Percentiles rank a stretch among this genome's conserved stretches.
Evolutionary conservation across 2,797 vertebrate species (phyloP).

Genomic region (Peromyscus eremicus): DNA sequence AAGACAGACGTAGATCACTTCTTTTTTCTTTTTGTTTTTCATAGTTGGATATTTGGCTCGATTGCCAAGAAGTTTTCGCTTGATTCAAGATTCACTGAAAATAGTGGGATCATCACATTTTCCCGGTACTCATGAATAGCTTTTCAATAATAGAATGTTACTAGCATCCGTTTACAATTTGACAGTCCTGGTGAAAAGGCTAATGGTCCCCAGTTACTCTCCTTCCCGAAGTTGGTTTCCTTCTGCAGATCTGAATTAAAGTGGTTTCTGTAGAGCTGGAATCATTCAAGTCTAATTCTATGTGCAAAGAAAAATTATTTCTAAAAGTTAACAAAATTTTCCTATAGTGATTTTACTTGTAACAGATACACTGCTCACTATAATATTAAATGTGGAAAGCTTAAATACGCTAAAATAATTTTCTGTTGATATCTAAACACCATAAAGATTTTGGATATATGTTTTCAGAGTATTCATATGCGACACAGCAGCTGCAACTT

Average conservation of each 20-base stretch:
- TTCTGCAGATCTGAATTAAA: neutral
- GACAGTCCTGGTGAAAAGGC: neutral
- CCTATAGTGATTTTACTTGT: constrained; percentile 15
- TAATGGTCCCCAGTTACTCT: neutral
- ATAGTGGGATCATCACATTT: constrained; percentile 79
- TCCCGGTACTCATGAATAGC: constrained; percentile 78
- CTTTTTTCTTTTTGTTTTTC: constrained; percentile 47
- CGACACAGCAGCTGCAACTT: neutral
- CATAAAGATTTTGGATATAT: neutral
- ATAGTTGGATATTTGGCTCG: constrained; percentile 75
- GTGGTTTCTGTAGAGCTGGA: neutral
- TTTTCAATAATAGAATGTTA: neutral
- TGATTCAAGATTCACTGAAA: constrained; percentile 80
- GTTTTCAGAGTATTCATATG: neutral
- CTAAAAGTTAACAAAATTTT: constrained; percentile 2
- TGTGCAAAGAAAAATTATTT: constrained; percentile 46
- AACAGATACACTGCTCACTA: neutral
- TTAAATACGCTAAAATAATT: constrained; percentile 24
- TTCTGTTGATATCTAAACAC: neutral
- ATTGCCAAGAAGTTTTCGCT: constrained; percentile 70
- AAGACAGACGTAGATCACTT: constrained; percentile 10
- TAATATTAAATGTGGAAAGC: neutral
- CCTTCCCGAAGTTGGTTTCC: neutral
- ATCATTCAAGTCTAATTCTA: neutral
- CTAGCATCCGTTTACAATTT: neutral